Evolutionary conservation across 2,113 vertebrate species (phyloP), one percentile per base, ranked within the genome.

Genomic region (Clinocottus analis): DNA sequence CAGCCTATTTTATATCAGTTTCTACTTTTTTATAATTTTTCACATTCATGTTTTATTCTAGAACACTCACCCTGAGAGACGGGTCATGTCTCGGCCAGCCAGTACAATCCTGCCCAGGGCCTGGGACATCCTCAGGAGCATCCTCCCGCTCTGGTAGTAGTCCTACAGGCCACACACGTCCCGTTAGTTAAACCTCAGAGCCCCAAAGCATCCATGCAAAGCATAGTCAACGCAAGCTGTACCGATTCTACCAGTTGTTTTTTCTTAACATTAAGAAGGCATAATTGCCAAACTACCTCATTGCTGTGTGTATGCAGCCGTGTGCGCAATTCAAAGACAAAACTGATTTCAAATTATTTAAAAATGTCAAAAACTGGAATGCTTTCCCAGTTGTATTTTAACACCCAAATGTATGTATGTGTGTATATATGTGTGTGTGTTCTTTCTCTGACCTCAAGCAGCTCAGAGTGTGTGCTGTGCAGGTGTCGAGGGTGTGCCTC

Each of bases 121-220:
- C 82, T 99, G 98, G 68, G 98, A 98, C 98, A 99, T 96, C 75
- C 97, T 94, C 69, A 99, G 93, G 23, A 99, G 93, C 98, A 99
- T 99, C 83, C 98, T 95, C 75, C 98, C 98, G 79, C 97, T 99
- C 94, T 99, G 98, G 90, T 99, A 99, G 89, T 99, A 99, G 93
- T 99, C 98, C 98, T 99, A 80, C 61, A 89, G 75, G 0, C 88
- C 41, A 65, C 35, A 69, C 45, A 74, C 23, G 51, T 56, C 25
- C 41, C n/a, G 2, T 39, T 0, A 33, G 16, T 60, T 8, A 31
- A 10, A 45, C 3, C 3, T 31, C 31, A 75, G 3, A 53, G 31
- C 3, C n/a, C 7, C n/a, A n/a, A n/a, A n/a, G n/a, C 10, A 53
- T n/a, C 10, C 43, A 11, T 45, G 21, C 31, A 31, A 58, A 65